Conservation (phyloP, 2,888 invertebrate species). For the Melipona bicolor region DNA sequence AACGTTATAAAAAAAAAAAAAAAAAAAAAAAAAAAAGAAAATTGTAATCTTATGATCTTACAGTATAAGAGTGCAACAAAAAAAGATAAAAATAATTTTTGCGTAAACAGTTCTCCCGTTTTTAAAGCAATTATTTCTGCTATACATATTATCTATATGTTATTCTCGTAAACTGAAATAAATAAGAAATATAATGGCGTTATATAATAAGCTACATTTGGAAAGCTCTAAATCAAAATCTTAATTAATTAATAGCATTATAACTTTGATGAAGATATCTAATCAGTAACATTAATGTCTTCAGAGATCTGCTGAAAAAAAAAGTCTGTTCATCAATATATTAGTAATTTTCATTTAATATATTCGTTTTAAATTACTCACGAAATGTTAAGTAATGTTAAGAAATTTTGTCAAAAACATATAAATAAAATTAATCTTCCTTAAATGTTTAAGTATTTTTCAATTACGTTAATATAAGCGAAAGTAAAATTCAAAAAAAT, state of each 20-base stretch:
- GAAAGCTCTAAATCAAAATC: conserved; percentile 52
- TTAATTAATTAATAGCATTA: conserved; percentile 46
- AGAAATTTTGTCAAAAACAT: conserved; percentile 20
- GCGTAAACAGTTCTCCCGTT: conserved; percentile 53
- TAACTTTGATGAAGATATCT: conserved; percentile 33
- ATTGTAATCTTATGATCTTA: conserved; percentile 38
- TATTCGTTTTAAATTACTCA: conserved; percentile 10
- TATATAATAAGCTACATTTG: conserved; percentile 45
- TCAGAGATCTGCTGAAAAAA: conserved; percentile 4
- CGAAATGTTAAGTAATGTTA: conserved; percentile 44
- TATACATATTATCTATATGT: conserved; percentile 44
- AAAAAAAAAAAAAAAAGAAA: conserved; percentile 16
- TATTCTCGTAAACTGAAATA: conserved; percentile 65
- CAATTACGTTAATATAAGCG: conserved; percentile 25
- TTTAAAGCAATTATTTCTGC: conserved; percentile 48
- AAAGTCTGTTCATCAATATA: conserved; percentile 5
- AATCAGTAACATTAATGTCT: conserved; percentile 33
- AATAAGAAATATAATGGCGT: conserved; percentile 58
- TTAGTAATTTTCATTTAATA: conserved; percentile 17
- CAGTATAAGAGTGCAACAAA: conserved; percentile 50
- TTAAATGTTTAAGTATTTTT: conserved; percentile 28
- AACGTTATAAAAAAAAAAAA: conserved; percentile 20
- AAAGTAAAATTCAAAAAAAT: conserved; percentile 14
- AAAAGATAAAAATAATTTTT: conserved; percentile 50
- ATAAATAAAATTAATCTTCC: conserved; percentile 38